A percentile compares a stretch with the other conserved stretches of the same genome.
These are phyloP conservation scores for Numenius arquata DNA, from an alignment of 2,113 vertebrate genomes.

Conservation along the genomic window DNA sequence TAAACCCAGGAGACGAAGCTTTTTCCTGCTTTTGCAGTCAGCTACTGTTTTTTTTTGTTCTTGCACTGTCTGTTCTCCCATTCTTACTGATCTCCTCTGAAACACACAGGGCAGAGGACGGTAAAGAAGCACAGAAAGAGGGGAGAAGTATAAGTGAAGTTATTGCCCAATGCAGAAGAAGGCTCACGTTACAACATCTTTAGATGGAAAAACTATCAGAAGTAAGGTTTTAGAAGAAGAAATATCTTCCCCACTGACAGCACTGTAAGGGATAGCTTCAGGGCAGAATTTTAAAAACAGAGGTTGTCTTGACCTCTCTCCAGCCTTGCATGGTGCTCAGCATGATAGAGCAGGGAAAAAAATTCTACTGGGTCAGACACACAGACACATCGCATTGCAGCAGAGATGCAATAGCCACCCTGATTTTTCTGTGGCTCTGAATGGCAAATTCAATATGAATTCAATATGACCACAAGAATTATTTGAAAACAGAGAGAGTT, in stretches of 20 bases:
- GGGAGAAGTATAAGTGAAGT: not conserved
- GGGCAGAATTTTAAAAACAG: constrained; percentile 46
- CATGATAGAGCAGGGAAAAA: not conserved
- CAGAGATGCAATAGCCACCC: not conserved
- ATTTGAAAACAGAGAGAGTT: not conserved
- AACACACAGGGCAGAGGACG: not conserved
- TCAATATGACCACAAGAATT: not conserved
- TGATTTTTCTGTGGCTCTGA: not conserved
- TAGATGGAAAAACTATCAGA: constrained; percentile 9
- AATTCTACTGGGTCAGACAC: not conserved
- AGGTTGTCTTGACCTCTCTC: constrained; percentile 25
- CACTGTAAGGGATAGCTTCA: not conserved
- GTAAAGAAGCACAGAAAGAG: not conserved
- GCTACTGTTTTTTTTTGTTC: not conserved
- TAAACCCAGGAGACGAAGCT: not conserved
- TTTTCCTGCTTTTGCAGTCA: not conserved
- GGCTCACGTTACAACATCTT: not conserved
- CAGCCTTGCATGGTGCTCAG: not conserved
- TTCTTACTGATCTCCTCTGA: not conserved
- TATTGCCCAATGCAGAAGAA: not conserved
- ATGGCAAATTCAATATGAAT: not conserved
- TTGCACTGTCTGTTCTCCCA: not conserved
- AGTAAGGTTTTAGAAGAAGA: constrained; percentile 27
- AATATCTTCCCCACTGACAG: constrained; percentile 11
- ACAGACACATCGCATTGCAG: not conserved